A percentile compares a stretch with the other conserved stretches of the same genome.
Evolutionary conservation across 2,888 invertebrate species (phyloP).

Genomic region (Stenurella melanura): DNA sequence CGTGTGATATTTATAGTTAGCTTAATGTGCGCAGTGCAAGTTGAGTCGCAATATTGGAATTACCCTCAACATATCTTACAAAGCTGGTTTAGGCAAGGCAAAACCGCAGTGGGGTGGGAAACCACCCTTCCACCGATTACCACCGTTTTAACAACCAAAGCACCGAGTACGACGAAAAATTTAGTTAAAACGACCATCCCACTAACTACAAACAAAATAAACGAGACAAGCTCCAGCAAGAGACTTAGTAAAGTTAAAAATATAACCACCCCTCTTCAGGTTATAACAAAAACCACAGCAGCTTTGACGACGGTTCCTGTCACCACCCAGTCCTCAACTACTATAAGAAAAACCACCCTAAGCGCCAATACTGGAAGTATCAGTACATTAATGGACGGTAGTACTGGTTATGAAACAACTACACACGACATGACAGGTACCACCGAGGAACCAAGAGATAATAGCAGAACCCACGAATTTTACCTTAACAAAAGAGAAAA

Average conservation of each 20-base stretch:
- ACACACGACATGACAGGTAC: conserved; percentile 75
- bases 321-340: conserved; percentile 43
- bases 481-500: conserved; percentile 70
- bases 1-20: conserved; percentile 61
- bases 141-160: conserved; percentile 45
- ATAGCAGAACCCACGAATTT: conserved; percentile 74
- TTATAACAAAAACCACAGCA: conserved; percentile 34
- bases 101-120: conserved; percentile 60
- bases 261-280: conserved; percentile 3
- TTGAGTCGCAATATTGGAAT: conserved; percentile 68
- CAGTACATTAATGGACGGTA: conserved; percentile 61
- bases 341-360: conserved; percentile 46
- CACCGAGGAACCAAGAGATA: conserved; percentile 74
- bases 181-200: conserved; percentile 41
- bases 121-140: conserved; percentile 45
- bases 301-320: conserved; percentile 40
- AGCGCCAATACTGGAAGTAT: conserved; percentile 47
- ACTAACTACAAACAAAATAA: conserved; percentile 1
- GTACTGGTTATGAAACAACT: conserved; percentile 76
- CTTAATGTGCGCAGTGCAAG: conserved; percentile 64
- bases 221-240: conserved; percentile 25
- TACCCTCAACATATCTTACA: conserved; percentile 66
- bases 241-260: conserved; percentile 11
- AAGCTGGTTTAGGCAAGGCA: conserved; percentile 68
- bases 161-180: conserved; percentile 38